These are phyloP conservation scores for Cirrhinus molitorella DNA, from an alignment of 2,797 vertebrate genomes.

Conservation along the genomic window DNA sequence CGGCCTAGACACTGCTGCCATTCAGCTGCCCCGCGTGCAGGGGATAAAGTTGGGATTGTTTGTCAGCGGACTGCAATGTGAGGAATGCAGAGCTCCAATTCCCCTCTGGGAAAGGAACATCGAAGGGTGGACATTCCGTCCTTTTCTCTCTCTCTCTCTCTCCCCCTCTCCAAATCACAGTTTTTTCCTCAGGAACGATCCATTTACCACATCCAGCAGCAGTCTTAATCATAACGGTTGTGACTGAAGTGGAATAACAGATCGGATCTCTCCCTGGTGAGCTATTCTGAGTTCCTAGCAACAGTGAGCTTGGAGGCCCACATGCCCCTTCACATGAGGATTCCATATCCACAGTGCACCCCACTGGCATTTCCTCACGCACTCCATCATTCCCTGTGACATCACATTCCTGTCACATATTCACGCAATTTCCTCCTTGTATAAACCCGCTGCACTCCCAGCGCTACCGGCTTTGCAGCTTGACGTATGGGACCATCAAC, in stretches of 20 bases:
- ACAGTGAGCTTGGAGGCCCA: conserved; percentile 48
- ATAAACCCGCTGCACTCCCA: conserved; percentile 3
- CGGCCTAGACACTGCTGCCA: conserved; percentile 78
- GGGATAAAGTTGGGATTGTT: conserved; percentile 87
- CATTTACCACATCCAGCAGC: conserved; percentile 43
- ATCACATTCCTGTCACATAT: conserved; percentile 64
- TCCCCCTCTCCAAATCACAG: conserved; percentile 29
- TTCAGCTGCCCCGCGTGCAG: conserved; percentile 75
- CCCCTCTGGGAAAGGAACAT: conserved; percentile 65
- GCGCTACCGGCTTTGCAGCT: neutral
- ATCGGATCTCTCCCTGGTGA: conserved; percentile 66
- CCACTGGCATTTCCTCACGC: conserved; percentile 63
- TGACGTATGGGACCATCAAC: conserved; percentile 20
- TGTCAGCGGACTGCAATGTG: conserved; percentile 81
- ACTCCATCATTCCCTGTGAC: conserved; percentile 68
- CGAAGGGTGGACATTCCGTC: conserved; percentile 55
- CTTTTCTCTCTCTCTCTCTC: conserved; percentile 50
- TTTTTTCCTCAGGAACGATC: conserved; percentile 52
- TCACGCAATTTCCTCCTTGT: conserved; percentile 23
- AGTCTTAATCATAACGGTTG: conserved; percentile 49
- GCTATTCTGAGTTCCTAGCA: conserved; percentile 68
- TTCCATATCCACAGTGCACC: conserved; percentile 55
- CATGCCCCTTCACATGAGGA: conserved; percentile 47
- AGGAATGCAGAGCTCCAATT: conserved; percentile 79
- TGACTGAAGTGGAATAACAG: conserved; percentile 71